Percentiles rank a stretch among this genome's conserved stretches.
phyloP scores from a whole-genome alignment of 2,888 invertebrate species.

The Taphrorychus bicolor region DNA sequence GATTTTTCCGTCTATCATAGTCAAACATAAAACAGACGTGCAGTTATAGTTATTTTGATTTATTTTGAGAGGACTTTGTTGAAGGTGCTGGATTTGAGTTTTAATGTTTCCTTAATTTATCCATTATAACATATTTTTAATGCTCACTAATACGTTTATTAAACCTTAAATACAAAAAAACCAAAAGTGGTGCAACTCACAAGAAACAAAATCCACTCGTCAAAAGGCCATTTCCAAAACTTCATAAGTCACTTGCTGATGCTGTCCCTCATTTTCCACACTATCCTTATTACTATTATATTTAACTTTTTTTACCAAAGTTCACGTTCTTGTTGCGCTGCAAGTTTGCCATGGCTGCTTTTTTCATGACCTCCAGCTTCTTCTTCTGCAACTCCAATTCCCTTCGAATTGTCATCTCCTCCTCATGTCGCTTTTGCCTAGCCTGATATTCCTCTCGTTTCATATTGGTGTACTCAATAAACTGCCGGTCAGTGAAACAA shows the following conservation, averaged over 20 bases:
- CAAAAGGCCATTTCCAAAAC: slow-evolving; percentile 17
- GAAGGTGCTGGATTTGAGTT: no score
- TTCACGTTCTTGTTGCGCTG: slow-evolving; percentile 34
- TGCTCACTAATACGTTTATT: no score
- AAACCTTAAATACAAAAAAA: slow-evolving; percentile 17
- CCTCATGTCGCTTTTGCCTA: slow-evolving; percentile 39
- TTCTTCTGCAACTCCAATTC: slow-evolving; percentile 40
- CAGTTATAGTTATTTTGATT: no score
- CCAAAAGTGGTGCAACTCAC: slow-evolving; percentile 25
- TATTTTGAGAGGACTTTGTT: no score
- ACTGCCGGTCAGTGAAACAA: slow-evolving; percentile 40
- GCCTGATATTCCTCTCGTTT: slow-evolving; percentile 38
- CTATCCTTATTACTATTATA: slow-evolving; percentile 18
- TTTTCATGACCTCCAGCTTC: slow-evolving; percentile 41
- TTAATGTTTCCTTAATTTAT: no score
- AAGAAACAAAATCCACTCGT: slow-evolving; percentile 21
- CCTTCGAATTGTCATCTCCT: slow-evolving; percentile 31
- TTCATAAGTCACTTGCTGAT: slow-evolving; percentile 13
- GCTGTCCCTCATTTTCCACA: background rate
- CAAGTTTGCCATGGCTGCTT: slow-evolving; percentile 37
- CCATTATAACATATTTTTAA: no score
- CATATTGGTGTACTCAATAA: slow-evolving; percentile 41
- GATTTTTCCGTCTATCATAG: no score
- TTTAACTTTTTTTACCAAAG: slow-evolving; percentile 35
- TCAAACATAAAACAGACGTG: no score